Base-by-base conservation (phyloP, 30 jellyfish, hydroid and myxozoan genomes). In the Phacellophora camtschatica region DNA sequence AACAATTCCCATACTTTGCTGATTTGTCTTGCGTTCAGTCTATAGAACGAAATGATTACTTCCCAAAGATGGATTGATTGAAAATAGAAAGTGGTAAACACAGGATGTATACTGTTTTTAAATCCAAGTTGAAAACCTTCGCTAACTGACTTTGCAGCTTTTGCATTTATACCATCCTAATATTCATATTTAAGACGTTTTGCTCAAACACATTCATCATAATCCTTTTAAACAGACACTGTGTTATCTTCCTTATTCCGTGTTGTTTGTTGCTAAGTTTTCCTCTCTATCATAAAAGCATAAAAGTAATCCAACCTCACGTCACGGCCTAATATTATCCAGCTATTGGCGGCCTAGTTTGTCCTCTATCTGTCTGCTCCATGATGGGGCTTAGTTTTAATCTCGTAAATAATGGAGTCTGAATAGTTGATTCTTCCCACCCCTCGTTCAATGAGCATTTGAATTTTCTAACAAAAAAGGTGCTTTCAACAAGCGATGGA, bases 111-210 rank as follows among this genome's bases (percentile, higher is more conserved):
- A 27, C 81, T 19, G 11, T 43, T 59, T 15, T 30, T 65, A 37
- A 62, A 63, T 23, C 81, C 90, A 10, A 0, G 18, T 54, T 64
- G 39, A 78, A 43, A 8, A 62, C 33, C 50, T 10, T 22, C 82
- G 82, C 65, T 78, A 56, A 78, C 62, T 67, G 64, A 11, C 73
- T 78, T 78, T 78, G 64, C 42, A 78, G 69, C 57, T 78, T 78
- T 48, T 48, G 74, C 63, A 53, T 46, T 78, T 58, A 34, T 41
- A n/a, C 18, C 74, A 59, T 43, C 39, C 74, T 49, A 37, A 48
- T 56, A 29, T 64, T 36, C 68, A 25, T 4, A 30, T 48, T 45
- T 61, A 56, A 78, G 78, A 68, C 70, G 37, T 53, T 78, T 78
- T 61, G 56, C 15, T 56, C 82, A 24, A 54, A 28, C 55, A 65